A percentile compares a stretch with the other conserved stretches of the same genome.
Evolutionary conservation across 2,113 vertebrate species (phyloP).

Genomic region (Dromas ardeola): DNA sequence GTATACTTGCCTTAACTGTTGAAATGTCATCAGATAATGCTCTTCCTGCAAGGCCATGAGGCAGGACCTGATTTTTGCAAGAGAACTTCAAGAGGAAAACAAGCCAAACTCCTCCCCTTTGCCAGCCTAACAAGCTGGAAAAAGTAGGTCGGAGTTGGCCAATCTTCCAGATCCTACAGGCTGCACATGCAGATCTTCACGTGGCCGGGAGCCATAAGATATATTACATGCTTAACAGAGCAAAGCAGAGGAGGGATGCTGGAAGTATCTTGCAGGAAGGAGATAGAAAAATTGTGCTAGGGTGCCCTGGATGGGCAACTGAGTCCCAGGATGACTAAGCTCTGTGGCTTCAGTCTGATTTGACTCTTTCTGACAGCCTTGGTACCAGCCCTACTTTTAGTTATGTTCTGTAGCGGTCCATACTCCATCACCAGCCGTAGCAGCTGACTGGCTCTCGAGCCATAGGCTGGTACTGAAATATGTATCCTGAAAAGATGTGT

Average conservation of each 20-base stretch:
- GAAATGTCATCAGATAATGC: neutral
- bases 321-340: neutral
- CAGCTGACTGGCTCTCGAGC: neutral
- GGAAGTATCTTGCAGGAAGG: neutral
- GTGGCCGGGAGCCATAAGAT: neutral
- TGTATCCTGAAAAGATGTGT: neutral
- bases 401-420: neutral
- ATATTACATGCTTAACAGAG: neutral
- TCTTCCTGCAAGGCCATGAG: neutral
- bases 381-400: neutral
- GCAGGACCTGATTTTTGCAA: neutral
- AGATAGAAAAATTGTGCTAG: neutral
- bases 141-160: slow-evolving; percentile 35
- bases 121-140: neutral
- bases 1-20: neutral
- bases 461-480: neutral
- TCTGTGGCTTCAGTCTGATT: neutral
- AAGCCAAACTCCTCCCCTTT: neutral
- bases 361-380: neutral
- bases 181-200: neutral
- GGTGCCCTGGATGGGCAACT: neutral
- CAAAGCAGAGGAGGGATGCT: neutral
- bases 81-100: neutral
- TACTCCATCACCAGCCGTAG: neutral
- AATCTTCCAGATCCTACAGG: neutral